Evolutionary conservation across 2,797 vertebrate species (phyloP).

Genomic region (Coilia nasus): DNA sequence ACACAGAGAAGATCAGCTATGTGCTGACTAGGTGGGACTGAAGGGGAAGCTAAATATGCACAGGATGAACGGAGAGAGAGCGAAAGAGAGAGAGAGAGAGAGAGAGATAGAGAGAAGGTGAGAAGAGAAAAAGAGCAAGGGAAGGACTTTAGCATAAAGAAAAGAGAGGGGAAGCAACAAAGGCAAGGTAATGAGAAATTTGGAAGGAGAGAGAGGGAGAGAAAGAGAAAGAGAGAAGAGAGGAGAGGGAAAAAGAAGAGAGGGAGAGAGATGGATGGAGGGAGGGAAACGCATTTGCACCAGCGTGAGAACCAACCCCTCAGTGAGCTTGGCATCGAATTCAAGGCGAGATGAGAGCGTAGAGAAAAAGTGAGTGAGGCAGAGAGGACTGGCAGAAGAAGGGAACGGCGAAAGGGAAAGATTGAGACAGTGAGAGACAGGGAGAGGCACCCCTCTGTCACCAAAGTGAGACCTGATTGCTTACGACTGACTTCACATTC

Average conservation of each 20-base stretch:
- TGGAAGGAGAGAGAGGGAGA: neutral
- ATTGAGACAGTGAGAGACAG: neutral
- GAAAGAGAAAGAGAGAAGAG: neutral
- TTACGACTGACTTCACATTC: neutral
- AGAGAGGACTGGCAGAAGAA: neutral
- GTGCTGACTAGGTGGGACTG: slow-evolving; percentile 4
- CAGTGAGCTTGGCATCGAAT: neutral
- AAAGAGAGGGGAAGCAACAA: neutral
- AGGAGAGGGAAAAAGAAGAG: neutral
- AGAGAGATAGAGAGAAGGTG: neutral
- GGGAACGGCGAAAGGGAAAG: neutral
- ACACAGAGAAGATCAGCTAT: slow-evolving; percentile 4
- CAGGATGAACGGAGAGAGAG: neutral
- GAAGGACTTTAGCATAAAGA: neutral
- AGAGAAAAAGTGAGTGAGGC: neutral
- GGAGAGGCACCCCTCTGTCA: neutral
- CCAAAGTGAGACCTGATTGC: neutral
- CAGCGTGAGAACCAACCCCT: neutral
- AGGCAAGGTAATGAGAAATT: neutral
- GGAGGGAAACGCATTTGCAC: neutral
- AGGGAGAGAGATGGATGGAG: neutral
- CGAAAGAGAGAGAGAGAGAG: neutral
- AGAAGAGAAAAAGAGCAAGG: neutral
- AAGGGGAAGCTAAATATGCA: neutral
- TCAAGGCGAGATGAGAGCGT: neutral